phyloP scores from a whole-genome alignment of 2,113 vertebrate species.

The Alethe diademata region DNA sequence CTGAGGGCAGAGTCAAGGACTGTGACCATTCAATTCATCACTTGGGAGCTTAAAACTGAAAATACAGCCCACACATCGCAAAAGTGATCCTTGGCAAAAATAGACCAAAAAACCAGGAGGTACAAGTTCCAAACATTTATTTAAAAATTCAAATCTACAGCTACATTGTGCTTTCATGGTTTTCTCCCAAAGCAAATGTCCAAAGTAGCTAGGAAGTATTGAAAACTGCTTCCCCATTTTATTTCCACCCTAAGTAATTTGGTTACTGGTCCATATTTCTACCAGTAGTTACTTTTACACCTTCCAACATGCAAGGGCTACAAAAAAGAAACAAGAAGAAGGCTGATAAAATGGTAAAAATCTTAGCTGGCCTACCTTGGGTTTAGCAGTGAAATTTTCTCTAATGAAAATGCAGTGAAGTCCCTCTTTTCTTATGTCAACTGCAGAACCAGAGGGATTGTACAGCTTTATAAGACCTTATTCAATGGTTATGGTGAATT shows the following conservation, averaged over 20 bases:
- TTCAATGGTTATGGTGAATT: background rate
- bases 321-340: background rate
- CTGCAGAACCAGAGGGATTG: background rate
- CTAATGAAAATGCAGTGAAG: background rate
- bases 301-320: background rate
- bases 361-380: background rate
- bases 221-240: background rate
- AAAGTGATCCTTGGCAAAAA: background rate
- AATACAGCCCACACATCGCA: background rate
- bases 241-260: background rate
- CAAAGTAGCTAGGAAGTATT: background rate
- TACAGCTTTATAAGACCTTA: background rate
- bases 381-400: background rate
- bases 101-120: fast-evolving
- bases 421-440: background rate
- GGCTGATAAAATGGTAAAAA: background rate
- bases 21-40: background rate
- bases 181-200: background rate
- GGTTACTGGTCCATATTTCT: background rate
- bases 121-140: background rate
- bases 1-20: background rate
- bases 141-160: background rate
- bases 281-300: background rate
- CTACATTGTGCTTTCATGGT: background rate
- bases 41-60: background rate